Base-by-base conservation (phyloP, 2,113 vertebrate genomes). In the Girardinichthys multiradiatus region DNA sequence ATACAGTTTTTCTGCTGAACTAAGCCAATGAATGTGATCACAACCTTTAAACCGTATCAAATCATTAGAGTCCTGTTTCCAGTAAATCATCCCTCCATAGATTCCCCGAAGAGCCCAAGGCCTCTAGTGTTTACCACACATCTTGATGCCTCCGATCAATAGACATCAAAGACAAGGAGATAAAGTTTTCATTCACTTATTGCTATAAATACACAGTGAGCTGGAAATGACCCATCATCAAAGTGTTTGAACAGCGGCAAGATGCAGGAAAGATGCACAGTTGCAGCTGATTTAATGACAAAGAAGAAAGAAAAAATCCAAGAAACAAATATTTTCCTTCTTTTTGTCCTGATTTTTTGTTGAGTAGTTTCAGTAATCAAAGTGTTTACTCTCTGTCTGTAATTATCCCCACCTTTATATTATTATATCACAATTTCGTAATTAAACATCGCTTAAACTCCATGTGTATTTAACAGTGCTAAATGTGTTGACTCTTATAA, bases 51-150 rank as follows among this genome's bases (percentile, higher is more conserved):
- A 59, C 45, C 28, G 26, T 77, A 67, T 63, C 83, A 69, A 76
- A 72, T 75, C 57, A 65, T 76, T 66, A 57, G 29, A 70, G 54
- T 48, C 26, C 7, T 17, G 33, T 68, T 84, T 84, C 82, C 81
- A 83, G 74, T 59, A 80, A 86, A 64, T 28, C 8, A 2, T 45
- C 48, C 57, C 24, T 39, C 31, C 28, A 64, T 26, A 42, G 57
- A 24, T 37, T 54, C 57, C 58, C 77, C 6, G 31, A 68, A 60
- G 66, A 68, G 19, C 42, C 68, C 4, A 51, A 39, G 15, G 57
- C 65, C 60, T 12, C 61, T 82, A 37, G 15, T 51, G 28, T 21
- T 60, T 8, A 65, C 64, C 57, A 64, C 3, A 28, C 63, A 64
- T 57, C 26, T 54, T 31, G 48, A 64, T 30, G 59, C 60, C 57